These are phyloP conservation scores for Macrocentrus cingulum DNA, from an alignment of 1,140 invertebrate genomes.

Conservation along the genomic window DNA sequence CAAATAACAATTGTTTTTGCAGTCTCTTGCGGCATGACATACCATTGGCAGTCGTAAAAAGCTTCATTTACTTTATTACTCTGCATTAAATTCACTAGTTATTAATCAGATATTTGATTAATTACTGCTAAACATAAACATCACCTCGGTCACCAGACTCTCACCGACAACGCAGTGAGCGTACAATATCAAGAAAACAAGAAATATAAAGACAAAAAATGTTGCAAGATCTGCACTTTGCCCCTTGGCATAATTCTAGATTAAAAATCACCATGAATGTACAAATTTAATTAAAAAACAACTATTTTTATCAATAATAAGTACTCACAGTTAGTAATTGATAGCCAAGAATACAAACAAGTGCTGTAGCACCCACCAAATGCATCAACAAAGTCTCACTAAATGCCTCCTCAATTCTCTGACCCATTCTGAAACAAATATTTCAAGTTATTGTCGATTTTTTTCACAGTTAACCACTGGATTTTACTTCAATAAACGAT, in stretches of 20 bases:
- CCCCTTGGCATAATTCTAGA: conserved; percentile 35
- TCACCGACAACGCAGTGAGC: conserved; percentile 42
- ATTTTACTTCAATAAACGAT: conserved; percentile 40
- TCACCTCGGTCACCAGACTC: conserved; percentile 45
- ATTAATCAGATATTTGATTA: too few relatives aligned
- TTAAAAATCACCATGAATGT: conserved; percentile 8
- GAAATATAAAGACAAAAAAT: conserved; percentile 40
- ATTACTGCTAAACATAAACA: too few relatives aligned
- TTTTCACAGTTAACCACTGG: neutral
- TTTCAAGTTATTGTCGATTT: neutral
- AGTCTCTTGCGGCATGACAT: conserved; percentile 27
- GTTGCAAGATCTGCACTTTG: conserved; percentile 38
- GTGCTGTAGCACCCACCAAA: conserved; percentile 38
- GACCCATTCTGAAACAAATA: conserved; percentile 42
- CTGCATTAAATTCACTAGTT: conserved; percentile 10
- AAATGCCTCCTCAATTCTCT: conserved; percentile 37
- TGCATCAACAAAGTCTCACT: conserved; percentile 40
- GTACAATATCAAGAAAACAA: conserved; percentile 42
- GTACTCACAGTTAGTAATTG: conserved; percentile 43
- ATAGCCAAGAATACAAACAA: conserved; percentile 45
- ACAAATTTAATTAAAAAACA: too few relatives aligned
- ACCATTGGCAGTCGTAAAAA: conserved; percentile 34
- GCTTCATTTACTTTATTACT: conserved; percentile 29
- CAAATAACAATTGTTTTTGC: conserved; percentile 31
- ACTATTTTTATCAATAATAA: too few relatives aligned